These are phyloP conservation scores for Geophilus truncorum DNA, from an alignment of 2,888 invertebrate species.

Conservation along the genomic window DNA sequence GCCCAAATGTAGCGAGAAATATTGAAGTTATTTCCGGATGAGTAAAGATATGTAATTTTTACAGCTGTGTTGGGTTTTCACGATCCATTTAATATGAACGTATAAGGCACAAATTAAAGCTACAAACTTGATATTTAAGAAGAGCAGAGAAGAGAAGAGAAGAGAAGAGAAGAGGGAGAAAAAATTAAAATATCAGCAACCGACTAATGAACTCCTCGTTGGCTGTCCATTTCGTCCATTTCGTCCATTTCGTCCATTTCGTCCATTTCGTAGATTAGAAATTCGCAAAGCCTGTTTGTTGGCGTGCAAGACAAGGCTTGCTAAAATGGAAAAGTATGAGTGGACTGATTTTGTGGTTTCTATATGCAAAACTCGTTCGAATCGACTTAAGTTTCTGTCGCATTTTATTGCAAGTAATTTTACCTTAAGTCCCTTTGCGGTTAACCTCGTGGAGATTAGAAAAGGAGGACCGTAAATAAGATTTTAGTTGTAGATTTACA, in stretches of 20 bases:
- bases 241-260: too few species aligned
- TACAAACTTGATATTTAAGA: background rate
- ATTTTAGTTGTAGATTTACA: background rate
- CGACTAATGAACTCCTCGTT: too few species aligned
- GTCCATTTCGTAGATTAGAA: too few species aligned
- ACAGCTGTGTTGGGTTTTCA: conserved; percentile 21
- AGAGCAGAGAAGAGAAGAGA: too few species aligned
- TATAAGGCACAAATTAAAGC: background rate
- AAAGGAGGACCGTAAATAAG: conserved; percentile 24
- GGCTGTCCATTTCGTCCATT: too few species aligned
- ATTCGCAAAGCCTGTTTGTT: too few species aligned
- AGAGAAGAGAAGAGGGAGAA: too few species aligned
- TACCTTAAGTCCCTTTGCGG: conserved; percentile 18
- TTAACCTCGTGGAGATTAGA: background rate
- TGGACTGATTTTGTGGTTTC: conserved; percentile 21
- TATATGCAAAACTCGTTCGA: conserved; percentile 21
- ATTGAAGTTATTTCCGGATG: conserved; percentile 27
- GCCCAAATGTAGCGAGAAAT: conserved; percentile 24
- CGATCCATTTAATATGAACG: conserved; percentile 8
- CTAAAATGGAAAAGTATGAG: too few species aligned
- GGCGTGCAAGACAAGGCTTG: background rate
- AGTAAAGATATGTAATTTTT: conserved; percentile 25
- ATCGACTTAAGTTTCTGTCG: conserved; percentile 18
- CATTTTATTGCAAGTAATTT: conserved; percentile 10
- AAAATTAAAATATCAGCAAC: too few species aligned